Conservation (phyloP, 2,888 invertebrate genomes). For the Crossocerus cetratus region DNA sequence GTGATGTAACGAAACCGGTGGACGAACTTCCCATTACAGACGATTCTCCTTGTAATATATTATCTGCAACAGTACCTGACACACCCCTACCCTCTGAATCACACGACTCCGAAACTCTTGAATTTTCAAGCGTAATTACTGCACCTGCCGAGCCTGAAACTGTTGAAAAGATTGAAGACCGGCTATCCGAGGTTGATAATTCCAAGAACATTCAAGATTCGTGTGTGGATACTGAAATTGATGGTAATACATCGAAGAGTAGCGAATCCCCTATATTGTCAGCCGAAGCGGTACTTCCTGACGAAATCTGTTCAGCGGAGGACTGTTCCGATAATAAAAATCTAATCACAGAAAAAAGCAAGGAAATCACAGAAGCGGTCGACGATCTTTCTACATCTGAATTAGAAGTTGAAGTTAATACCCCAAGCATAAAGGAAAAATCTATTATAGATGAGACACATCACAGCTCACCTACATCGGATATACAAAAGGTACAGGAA, state of each 20-base stretch:
- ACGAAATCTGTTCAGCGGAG: no score
- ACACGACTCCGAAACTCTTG: constrained; percentile 27
- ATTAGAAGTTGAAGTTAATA: no score
- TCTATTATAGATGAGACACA: no score
- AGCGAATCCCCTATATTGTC: no score
- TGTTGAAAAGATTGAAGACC: constrained; percentile 3
- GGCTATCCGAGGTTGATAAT: no score
- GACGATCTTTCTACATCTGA: background rate
- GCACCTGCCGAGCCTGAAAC: constrained; percentile 2
- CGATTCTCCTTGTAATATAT: constrained; percentile 36
- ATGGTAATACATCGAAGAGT: no score
- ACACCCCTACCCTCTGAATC: constrained; percentile 35
- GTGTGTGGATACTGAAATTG: no score
- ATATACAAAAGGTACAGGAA: background rate
- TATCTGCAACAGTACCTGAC: constrained; percentile 49
- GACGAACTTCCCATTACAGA: constrained; percentile 34
- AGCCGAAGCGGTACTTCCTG: no score
- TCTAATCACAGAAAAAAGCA: background rate
- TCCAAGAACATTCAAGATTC: no score
- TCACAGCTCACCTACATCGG: no score
- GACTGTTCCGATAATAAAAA: no score
- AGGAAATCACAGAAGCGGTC: background rate
- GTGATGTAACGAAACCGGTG: constrained; percentile 18
- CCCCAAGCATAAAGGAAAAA: no score
- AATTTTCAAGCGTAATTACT: background rate